Evolutionary conservation across 2,113 vertebrate genomes (phyloP).

Genomic region (Drymodes brunneopygia): DNA sequence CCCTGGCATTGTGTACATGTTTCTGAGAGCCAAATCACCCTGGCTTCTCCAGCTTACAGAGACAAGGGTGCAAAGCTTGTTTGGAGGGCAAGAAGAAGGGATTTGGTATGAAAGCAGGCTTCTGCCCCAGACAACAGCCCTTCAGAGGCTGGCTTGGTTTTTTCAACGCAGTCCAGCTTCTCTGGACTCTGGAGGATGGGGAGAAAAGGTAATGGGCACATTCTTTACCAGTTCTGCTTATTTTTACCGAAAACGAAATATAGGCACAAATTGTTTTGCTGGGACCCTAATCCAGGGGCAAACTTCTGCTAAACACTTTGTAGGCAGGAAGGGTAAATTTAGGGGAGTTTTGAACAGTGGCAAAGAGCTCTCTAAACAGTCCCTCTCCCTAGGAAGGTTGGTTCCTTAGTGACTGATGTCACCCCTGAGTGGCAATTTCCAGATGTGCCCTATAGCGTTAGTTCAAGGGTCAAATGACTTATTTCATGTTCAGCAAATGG

Average conservation of each 20-base stretch:
- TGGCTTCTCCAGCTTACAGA: background rate
- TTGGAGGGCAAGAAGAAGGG: background rate
- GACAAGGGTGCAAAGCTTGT: background rate
- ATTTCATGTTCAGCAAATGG: background rate
- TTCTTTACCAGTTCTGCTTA: background rate
- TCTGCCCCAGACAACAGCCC: background rate
- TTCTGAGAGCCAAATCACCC: background rate
- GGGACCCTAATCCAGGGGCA: background rate
- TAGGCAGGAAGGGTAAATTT: background rate
- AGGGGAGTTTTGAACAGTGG: background rate
- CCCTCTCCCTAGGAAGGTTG: background rate
- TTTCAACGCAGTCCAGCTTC: background rate
- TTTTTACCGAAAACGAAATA: background rate
- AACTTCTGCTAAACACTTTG: background rate
- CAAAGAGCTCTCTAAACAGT: background rate
- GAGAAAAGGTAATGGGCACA: background rate
- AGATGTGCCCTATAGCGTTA: background rate
- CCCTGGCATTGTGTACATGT: background rate
- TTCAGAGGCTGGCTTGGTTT: background rate
- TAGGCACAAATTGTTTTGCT: background rate
- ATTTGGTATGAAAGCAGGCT: background rate
- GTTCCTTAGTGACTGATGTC: background rate
- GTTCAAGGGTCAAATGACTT: background rate
- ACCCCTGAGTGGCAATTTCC: background rate
- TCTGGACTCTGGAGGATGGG: background rate